These are phyloP conservation scores for Sebastes taczanowskii DNA, from an alignment of 2,797 vertebrate species.

Conservation along the genomic window DNA sequence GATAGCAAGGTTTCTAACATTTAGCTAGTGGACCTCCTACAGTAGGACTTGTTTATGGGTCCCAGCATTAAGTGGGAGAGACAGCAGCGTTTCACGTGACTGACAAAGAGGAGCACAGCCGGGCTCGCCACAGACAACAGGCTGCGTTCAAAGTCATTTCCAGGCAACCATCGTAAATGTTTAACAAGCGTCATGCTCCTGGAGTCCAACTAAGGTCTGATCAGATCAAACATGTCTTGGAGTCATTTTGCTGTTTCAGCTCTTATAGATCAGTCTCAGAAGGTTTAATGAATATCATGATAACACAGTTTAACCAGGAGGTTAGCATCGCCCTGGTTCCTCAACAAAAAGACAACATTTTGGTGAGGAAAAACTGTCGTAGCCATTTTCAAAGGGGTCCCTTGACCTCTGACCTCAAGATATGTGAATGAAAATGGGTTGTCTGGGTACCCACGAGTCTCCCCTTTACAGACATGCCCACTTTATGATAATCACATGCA, in stretches of 20 bases:
- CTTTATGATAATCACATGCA: too few species aligned
- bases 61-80: not conserved
- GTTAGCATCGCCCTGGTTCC: too few species aligned
- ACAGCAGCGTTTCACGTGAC: not conserved
- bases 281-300: not conserved
- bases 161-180: not conserved
- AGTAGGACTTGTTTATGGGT: not conserved
- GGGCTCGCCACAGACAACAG: not conserved
- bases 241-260: not conserved
- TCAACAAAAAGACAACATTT: too few species aligned
- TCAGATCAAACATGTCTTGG: not conserved
- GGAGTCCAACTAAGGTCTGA: not conserved
- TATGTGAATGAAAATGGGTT: too few species aligned
- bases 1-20: not conserved
- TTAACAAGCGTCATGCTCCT: not conserved
- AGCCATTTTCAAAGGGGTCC: too few species aligned
- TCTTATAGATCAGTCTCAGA: not conserved
- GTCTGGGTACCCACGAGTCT: accelerated
- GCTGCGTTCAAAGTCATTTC: not conserved
- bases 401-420: too few species aligned
- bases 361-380: too few species aligned
- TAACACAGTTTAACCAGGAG: not conserved
- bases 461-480: too few species aligned
- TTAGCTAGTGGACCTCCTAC: not conserved
- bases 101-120: not conserved